Evolutionary conservation across 2,113 vertebrate species (phyloP), one percentile per base, ranked within the genome.

Genomic region (Todiramphus saurophagus): DNA sequence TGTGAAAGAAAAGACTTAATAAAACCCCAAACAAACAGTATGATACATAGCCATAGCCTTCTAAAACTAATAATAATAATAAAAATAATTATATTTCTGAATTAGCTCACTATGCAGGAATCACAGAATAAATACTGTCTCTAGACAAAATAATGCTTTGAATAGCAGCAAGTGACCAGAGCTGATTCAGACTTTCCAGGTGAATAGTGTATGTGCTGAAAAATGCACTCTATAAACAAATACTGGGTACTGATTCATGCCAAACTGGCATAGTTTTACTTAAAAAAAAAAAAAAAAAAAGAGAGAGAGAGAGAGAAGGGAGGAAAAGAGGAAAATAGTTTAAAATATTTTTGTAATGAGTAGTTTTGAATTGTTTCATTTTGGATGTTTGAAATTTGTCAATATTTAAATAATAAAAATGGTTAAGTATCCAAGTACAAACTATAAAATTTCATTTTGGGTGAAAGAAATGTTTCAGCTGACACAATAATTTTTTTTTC

Each of bases 101-200:
- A 74, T 44, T 70, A 63, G 13, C 24, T 96, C 23, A n/a, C 59
- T 85, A 85, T 80, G 31, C 25, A 90, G 56, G 63, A 86, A 77
- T 48, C 28, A 48, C 37, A 93, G 75, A 55, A 81, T n/a, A 96
- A 94, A 94, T 89, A 80, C 59, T 94, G 43, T 74, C 67, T 74
- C 68, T 92, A 77, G 75, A 70, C 50, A 93, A 91, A 95, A 55
- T 63, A 86, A 51, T 83, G n/a, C 72, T 86, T 73, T 70, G 46
- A 85, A 80, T 80, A 94, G 79, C 68, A 88, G 37, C 27, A 92
- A 76, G 75, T 83, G 53, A 91, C 59, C 28, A 84, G 64, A 69
- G 27, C 55, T 81, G 83, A 56, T 56, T 95, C 68, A 81, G 5
- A 89, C 44, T 93, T 96, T 92, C 94, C 94, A 95, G 94, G 93